A percentile compares a stretch with the other conserved stretches of the same genome.
Evolutionary conservation across 1,140 invertebrate genomes (phyloP).

Genomic region (Thaumetopoea pityocampa): DNA sequence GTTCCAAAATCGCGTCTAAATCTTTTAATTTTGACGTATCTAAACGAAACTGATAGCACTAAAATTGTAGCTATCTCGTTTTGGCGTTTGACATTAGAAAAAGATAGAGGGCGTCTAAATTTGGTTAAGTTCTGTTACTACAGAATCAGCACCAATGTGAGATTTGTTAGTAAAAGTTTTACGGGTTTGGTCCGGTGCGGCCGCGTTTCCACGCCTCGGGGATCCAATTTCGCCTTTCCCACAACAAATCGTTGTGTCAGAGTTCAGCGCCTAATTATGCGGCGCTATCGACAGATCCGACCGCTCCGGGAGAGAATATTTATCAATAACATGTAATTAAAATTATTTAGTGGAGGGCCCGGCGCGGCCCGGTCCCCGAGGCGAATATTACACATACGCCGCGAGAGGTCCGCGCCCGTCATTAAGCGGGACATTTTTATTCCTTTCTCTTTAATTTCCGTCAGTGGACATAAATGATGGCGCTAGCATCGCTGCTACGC

Average conservation of each 20-base stretch:
- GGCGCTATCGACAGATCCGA: slow-evolving; percentile 58
- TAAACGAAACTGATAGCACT: too few species aligned
- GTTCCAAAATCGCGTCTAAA: too few species aligned
- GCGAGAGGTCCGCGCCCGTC: slow-evolving; percentile 56
- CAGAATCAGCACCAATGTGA: too few species aligned
- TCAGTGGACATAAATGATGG: slow-evolving; percentile 64
- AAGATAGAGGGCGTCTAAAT: too few species aligned
- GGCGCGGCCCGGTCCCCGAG: slow-evolving; percentile 45
- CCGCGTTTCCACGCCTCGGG: slow-evolving; percentile 20
- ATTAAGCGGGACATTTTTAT: slow-evolving; percentile 69
- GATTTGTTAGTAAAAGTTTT: slow-evolving; percentile 6
- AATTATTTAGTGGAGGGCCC: slow-evolving; percentile 60
- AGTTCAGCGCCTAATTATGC: slow-evolving; percentile 67
- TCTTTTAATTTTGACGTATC: too few species aligned
- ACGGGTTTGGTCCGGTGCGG: slow-evolving; percentile 5
- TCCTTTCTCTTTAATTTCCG: slow-evolving; percentile 69
- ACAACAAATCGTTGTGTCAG: slow-evolving; percentile 63
- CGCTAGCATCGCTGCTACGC: slow-evolving; percentile 44
- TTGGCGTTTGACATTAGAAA: too few species aligned
- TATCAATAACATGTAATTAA: slow-evolving; percentile 74
- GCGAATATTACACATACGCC: slow-evolving; percentile 66
- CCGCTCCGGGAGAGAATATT: slow-evolving; percentile 59
- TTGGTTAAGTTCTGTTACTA: too few species aligned
- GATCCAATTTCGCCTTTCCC: slow-evolving; percentile 56
- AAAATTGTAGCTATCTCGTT: too few species aligned